These are phyloP conservation scores for Saguinus imperator DNA, from an alignment of 2,113 vertebrate genomes.

Conservation along the genomic window DNA sequence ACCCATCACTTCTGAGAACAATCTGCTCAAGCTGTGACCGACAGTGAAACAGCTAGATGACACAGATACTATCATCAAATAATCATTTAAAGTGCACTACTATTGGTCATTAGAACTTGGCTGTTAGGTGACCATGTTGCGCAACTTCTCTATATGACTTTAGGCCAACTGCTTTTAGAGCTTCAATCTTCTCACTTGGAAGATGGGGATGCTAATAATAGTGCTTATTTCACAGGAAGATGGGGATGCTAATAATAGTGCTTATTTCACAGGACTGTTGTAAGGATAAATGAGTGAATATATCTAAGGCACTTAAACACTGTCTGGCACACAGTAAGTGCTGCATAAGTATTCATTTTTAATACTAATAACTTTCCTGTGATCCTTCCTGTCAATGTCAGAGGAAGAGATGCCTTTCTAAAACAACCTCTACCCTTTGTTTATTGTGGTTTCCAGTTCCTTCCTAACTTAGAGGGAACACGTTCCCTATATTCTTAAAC, in stretches of 20 bases:
- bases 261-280: not conserved
- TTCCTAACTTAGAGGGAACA: not conserved
- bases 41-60: conserved; percentile 39
- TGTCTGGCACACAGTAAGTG: not conserved
- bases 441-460: not conserved
- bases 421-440: not conserved
- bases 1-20: conserved; percentile 68
- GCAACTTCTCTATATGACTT: not conserved
- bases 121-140: not conserved
- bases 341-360: not conserved
- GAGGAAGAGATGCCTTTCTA: not conserved
- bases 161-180: not conserved
- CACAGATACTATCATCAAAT: not conserved
- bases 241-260: not conserved
- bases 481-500: not conserved
- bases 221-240: not conserved
- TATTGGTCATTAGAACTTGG: not conserved
- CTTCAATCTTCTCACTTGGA: not conserved
- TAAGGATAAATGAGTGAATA: not conserved
- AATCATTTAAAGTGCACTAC: not conserved
- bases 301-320: not conserved
- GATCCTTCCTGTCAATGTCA: not conserved
- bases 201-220: not conserved
- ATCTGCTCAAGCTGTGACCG: conserved; percentile 73
- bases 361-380: not conserved